phyloP scores from a whole-genome alignment of 2,888 invertebrate species.

The Nineta flava region DNA sequence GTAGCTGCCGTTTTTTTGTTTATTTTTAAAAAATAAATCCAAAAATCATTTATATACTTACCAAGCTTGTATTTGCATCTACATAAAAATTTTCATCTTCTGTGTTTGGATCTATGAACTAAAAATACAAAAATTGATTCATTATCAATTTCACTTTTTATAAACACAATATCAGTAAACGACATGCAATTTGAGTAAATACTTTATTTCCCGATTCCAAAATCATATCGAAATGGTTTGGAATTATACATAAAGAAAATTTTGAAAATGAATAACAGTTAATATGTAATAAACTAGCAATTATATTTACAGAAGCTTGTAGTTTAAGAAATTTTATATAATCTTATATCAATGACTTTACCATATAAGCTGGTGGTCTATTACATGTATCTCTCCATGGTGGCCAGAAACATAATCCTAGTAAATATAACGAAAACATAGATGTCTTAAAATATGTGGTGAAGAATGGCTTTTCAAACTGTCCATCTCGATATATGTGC shows the following conservation, averaged over 20 bases:
- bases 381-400: conserved; percentile 81
- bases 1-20: no score
- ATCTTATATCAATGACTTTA: conserved; percentile 20
- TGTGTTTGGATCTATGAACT: conserved; percentile 57
- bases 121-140: conserved; percentile 16
- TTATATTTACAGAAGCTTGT: no score
- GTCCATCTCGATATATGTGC: conserved; percentile 72
- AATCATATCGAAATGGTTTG: no score
- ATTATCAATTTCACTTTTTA: no score
- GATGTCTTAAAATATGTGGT: conserved; percentile 91
- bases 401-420: conserved; percentile 76
- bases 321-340: neutral
- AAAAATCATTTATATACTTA: conserved; percentile 22
- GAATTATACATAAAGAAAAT: no score
- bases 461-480: conserved; percentile 88
- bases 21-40: neutral
- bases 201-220: no score
- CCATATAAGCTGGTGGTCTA: conserved; percentile 54
- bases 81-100: conserved; percentile 67
- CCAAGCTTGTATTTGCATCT: conserved; percentile 49
- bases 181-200: no score
- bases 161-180: no score
- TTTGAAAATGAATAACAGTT: no score
- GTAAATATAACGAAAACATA: conserved; percentile 80
- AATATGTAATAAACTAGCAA: no score